phyloP scores from a whole-genome alignment of 2,888 invertebrate genomes.

The Adelognathus sp. region DNA sequence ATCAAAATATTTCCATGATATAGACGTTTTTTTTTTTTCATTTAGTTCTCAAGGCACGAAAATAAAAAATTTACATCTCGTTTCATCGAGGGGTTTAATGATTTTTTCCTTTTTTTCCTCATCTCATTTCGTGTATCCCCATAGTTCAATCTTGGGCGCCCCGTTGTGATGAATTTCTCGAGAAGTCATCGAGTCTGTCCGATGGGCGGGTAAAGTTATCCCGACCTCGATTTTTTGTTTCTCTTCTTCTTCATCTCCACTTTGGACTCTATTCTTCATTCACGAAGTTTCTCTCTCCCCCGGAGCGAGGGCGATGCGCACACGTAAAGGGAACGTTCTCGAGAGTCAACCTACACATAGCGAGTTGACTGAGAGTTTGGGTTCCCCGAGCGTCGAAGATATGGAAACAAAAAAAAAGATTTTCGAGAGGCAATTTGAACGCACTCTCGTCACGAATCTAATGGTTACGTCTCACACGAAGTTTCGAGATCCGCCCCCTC shows the following conservation, averaged over 20 bases:
- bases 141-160: background rate
- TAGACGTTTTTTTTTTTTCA: background rate
- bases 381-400: background rate
- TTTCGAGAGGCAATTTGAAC: constrained; percentile 30
- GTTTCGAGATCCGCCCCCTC: constrained; percentile 1
- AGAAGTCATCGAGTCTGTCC: constrained; percentile 28
- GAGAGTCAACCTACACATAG: no score
- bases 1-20: no score
- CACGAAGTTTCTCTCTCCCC: background rate
- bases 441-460: constrained; percentile 23
- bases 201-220: constrained; percentile 20
- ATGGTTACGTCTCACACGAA: constrained; percentile 31
- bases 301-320: constrained; percentile 6
- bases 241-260: background rate
- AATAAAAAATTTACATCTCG: constrained; percentile 6
- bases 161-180: constrained; percentile 32
- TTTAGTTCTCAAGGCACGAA: background rate
- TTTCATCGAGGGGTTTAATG: background rate
- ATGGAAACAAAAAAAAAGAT: background rate
- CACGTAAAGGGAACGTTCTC: no score
- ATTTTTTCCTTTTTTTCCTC: background rate
- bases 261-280: background rate
- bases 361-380: no score
- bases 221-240: constrained; percentile 1
- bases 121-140: background rate